These are phyloP conservation scores for Eospalax fontanierii DNA, from an alignment of 2,797 vertebrate species.

Conservation along the genomic window DNA sequence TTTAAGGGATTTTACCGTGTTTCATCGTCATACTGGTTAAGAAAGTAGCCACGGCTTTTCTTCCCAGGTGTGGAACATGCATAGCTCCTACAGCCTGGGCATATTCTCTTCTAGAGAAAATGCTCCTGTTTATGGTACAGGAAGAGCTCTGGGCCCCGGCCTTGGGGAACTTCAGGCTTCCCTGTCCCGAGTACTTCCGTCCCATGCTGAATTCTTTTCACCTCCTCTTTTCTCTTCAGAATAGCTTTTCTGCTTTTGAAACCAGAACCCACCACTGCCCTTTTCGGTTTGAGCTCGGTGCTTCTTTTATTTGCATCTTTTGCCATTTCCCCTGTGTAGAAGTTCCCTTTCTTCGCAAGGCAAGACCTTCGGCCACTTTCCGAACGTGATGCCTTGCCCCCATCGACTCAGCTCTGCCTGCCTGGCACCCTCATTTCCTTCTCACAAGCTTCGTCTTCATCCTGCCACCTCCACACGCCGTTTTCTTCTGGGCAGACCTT, in stretches of 20 bases:
- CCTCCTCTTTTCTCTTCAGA: not conserved
- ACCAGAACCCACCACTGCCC: not conserved
- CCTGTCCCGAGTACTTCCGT: not conserved
- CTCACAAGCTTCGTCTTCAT: too few species aligned
- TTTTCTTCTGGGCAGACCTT: not conserved
- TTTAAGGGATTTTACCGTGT: constrained; percentile 7
- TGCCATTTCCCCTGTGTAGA: not conserved
- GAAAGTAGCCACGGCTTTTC: not conserved
- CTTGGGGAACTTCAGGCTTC: not conserved
- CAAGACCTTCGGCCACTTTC: not conserved
- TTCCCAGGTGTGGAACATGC: not conserved
- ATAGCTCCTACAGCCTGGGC: not conserved
- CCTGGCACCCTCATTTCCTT: not conserved
- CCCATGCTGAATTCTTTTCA: not conserved
- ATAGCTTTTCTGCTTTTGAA: not conserved
- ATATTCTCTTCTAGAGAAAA: not conserved
- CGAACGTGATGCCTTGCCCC: not conserved
- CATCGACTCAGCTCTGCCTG: not conserved
- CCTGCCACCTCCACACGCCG: not conserved
- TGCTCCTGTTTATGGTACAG: not conserved
- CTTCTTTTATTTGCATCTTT: not conserved
- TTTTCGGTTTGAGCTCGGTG: not conserved
- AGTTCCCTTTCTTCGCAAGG: not conserved
- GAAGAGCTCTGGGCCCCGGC: not conserved
- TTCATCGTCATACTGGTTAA: not conserved